phyloP scores from a whole-genome alignment of 2,113 vertebrate species.

The Scopus umbretta region DNA sequence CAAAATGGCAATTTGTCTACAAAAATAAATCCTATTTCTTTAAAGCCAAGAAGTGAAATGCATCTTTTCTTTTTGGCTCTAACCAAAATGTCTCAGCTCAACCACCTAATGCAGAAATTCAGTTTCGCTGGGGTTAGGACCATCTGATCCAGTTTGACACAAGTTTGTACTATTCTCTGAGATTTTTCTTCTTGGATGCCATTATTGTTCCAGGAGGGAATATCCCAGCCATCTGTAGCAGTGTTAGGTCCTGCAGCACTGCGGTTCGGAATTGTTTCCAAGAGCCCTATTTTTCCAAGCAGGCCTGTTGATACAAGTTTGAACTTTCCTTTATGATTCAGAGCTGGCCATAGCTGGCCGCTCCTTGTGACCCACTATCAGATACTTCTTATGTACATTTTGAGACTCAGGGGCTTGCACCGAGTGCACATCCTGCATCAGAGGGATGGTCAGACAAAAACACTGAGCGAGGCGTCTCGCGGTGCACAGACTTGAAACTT shows the following conservation, averaged over 20 bases:
- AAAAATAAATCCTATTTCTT: not conserved
- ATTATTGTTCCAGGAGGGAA: not conserved
- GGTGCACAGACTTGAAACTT: not conserved
- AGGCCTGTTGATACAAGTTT: not conserved
- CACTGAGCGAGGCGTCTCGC: not conserved
- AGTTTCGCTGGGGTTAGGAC: not conserved
- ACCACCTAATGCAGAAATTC: not conserved
- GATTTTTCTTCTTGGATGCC: not conserved
- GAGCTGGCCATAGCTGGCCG: not conserved
- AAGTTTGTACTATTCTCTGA: not conserved
- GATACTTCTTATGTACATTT: not conserved
- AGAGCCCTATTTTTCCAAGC: not conserved
- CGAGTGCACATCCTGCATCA: rapidly evolving
- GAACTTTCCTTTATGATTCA: not conserved
- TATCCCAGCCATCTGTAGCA: not conserved
- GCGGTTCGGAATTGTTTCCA: not conserved
- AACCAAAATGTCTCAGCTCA: not conserved
- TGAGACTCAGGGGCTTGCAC: not conserved
- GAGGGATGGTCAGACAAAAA: not conserved
- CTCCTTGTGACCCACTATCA: not conserved
- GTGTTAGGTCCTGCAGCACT: not conserved
- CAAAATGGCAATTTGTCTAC: not conserved
- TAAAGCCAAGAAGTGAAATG: not conserved
- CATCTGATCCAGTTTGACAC: not conserved
- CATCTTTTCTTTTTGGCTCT: not conserved